Percentiles rank a stretch among this genome's conserved stretches.
These are phyloP conservation scores for Antitype chi DNA, from an alignment of 2,888 invertebrate species.

Conservation along the genomic window DNA sequence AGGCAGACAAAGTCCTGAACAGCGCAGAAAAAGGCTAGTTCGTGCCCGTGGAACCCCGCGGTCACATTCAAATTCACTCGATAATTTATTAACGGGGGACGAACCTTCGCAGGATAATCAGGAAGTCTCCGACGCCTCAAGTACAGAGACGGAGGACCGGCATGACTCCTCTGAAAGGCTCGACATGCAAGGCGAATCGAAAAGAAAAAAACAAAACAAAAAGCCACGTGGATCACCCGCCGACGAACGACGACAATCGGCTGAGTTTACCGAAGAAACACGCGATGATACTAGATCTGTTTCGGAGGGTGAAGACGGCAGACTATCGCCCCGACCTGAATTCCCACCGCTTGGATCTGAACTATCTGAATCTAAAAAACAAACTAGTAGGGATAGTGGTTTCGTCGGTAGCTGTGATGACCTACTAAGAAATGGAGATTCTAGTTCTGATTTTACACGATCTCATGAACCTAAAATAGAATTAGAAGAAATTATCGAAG, in stretches of 20 bases:
- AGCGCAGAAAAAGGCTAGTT: slow-evolving; percentile 94
- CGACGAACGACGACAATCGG: slow-evolving; percentile 92
- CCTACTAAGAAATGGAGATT: slow-evolving; percentile 92
- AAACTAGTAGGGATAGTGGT: slow-evolving; percentile 96
- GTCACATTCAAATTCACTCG: slow-evolving; percentile 95
- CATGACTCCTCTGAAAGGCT: slow-evolving; percentile 92
- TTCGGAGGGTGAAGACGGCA: slow-evolving; percentile 92
- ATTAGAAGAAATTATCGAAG: slow-evolving; percentile 91
- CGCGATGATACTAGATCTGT: slow-evolving; percentile 90
- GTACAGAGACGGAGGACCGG: slow-evolving; percentile 93
- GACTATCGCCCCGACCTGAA: slow-evolving; percentile 93
- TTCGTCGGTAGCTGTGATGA: slow-evolving; percentile 97
- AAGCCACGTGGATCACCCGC: slow-evolving; percentile 91
- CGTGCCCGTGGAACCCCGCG: slow-evolving; percentile 95
- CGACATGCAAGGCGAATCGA: slow-evolving; percentile 95
- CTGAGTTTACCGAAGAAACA: slow-evolving; percentile 91
- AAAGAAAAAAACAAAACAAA: slow-evolving; percentile 95
- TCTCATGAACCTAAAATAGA: slow-evolving; percentile 90
- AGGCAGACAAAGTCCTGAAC: slow-evolving; percentile 96
- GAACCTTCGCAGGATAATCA: slow-evolving; percentile 89
- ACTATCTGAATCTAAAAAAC: slow-evolving; percentile 93
- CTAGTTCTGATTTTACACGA: slow-evolving; percentile 88
- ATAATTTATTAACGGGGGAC: slow-evolving; percentile 93
- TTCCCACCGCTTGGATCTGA: slow-evolving; percentile 90
- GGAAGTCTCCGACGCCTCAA: slow-evolving; percentile 93